These are phyloP conservation scores for Parapristionchus giblindavisi DNA, from an alignment of 2,888 invertebrate species.

Conservation along the genomic window DNA sequence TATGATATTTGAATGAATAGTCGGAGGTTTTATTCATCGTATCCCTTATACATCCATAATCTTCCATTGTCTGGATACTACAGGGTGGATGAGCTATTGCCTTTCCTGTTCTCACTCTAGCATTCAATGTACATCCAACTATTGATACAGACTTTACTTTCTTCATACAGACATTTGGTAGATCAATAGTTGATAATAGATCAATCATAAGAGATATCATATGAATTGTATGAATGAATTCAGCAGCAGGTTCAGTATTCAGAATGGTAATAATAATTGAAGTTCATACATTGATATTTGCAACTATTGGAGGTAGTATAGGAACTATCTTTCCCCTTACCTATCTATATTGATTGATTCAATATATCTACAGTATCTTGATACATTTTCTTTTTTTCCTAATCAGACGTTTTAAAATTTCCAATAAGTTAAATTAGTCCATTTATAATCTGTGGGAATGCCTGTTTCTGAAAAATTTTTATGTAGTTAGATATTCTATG, in stretches of 20 bases:
- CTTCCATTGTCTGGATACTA: conserved; percentile 46
- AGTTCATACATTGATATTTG: conserved; percentile 30
- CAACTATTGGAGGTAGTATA: conserved; percentile 13
- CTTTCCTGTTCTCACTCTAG: conserved; percentile 54
- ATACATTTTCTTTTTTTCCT: too few relatives aligned
- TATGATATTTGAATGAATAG: conserved; percentile 32
- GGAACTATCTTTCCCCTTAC: too few relatives aligned
- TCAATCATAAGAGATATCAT: too few relatives aligned
- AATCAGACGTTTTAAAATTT: too few relatives aligned
- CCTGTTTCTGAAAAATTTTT: too few relatives aligned
- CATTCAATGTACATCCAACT: conserved; percentile 42
- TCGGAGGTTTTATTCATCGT: conserved; percentile 21
- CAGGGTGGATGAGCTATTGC: conserved; percentile 57
- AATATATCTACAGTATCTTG: too few relatives aligned
- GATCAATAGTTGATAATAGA: too few relatives aligned
- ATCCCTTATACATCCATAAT: neutral
- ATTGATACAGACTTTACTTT: conserved; percentile 51
- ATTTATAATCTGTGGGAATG: too few relatives aligned
- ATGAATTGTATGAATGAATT: conserved; percentile 32
- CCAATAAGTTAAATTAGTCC: too few relatives aligned
- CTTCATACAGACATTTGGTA: conserved; percentile 49
- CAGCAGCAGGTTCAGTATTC: conserved; percentile 22
- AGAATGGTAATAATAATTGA: conserved; percentile 23
- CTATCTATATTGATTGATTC: too few relatives aligned
- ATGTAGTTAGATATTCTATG: too few relatives aligned